Percentiles rank a stretch among this genome's conserved stretches.
Conservation (phyloP, 2,797 vertebrate genomes). For the Euthynnus affinis region DNA sequence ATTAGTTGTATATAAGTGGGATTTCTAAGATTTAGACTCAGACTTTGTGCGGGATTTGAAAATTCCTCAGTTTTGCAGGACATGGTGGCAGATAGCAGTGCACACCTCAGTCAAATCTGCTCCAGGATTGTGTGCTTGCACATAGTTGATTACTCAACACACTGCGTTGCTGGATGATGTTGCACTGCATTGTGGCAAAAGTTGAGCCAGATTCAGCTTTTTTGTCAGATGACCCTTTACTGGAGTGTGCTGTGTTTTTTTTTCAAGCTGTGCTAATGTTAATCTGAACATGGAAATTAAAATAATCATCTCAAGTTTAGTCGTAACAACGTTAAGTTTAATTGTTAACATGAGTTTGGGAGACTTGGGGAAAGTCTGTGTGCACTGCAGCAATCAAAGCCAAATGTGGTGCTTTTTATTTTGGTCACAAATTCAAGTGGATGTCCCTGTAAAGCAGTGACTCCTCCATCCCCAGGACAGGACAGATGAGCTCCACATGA, state of each 20-base stretch:
- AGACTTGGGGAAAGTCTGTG: background rate
- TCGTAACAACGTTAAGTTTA: no score
- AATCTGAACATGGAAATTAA: background rate
- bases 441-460: slow-evolving; percentile 10
- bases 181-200: background rate
- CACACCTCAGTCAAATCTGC: background rate
- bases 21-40: no score
- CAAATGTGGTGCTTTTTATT: background rate
- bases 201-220: background rate
- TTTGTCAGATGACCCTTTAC: background rate
- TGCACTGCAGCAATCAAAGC: background rate
- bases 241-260: no score
- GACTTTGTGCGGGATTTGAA: background rate
- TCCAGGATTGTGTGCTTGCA: background rate
- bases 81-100: background rate
- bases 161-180: background rate
- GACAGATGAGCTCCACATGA: background rate
- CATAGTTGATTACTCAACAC: background rate
- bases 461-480: background rate
- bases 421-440: slow-evolving; percentile 5
- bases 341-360: background rate
- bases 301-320: background rate
- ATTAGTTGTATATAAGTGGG: no score
- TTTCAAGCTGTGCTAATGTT: background rate
- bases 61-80: background rate